Evolutionary conservation across 2,113 vertebrate species (phyloP), one percentile per base, ranked within the genome.

Genomic region (Caretta caretta): DNA sequence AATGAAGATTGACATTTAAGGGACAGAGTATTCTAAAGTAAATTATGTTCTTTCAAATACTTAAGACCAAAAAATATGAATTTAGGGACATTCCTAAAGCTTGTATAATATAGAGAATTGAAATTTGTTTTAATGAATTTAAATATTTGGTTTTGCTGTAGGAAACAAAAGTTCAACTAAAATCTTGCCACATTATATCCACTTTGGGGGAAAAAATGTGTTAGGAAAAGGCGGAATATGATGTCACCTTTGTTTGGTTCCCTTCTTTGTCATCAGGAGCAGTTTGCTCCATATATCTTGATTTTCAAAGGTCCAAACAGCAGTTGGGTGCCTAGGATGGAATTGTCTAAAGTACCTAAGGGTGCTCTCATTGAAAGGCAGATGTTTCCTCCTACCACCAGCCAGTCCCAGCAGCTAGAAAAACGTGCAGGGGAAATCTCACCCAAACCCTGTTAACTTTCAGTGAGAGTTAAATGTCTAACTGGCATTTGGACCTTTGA

Each of bases 1-100:
- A 93, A 91, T 95, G 95, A 97, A 97, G 92, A 83, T 94, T 97
- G 97, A 92, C 88, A 79, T 94, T 88, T 81, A 96, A 97, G 88
- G 93, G 96, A 87, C 76, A 95, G 86, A 94, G 57, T 96, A 95
- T 96, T 96, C 88, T 83, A 22, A 94, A 95, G 62, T 94, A 88
- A 91, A 81, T 92, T 88, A 92, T 95, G 76, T 88, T 96, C 46
- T 93, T 90, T 38, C 86, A 16, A 81, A 51, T 46, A 42, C 53
- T 93, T 89, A 80, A 94, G 87, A 82, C 46, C 83, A 51, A 95
- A 57, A 95, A 94, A 51, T 80, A n/a, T 83, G 87, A 54, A 80
- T 96, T 89, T 96, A 84, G 83, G 75, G 69, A 94, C 90, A 59
- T 54, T 87, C 75, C 65, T 83, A 97, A 92, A 46, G 38, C 83